Evolutionary conservation across 2,888 invertebrate species (phyloP), one percentile per base, ranked within the genome.

Genomic region (Lycophotia porphyrea): DNA sequence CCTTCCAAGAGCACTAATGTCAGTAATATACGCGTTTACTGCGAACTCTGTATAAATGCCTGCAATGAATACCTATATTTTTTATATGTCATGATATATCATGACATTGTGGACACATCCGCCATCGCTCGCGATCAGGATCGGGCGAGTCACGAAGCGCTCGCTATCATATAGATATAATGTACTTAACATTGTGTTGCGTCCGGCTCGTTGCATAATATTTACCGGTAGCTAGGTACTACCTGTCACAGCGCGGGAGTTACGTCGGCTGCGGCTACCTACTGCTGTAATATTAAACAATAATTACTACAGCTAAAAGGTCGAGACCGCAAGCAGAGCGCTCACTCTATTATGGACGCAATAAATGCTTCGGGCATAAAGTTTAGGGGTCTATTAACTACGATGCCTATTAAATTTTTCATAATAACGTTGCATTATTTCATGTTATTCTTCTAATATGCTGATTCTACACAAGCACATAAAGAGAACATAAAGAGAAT

Each of bases 171-270:
- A 89, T 88, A 90, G 90, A 89, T 90, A 89, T 89, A 94, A 92
- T 93, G 92, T 92, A 92, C 91, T 92, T 91, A 93, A 92, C 93
- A 94, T 93, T 95, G 94, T 94, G 92, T 90, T 91, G 93, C 89
- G 94, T 95, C 95, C 95, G 95, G 93, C 93, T 95, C 83, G 87
- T 95, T 95, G 94, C 94, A 94, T 95, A 95, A 95, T 94, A 90
- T 90, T 88, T 91, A 92, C 91, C 91, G 91, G 88, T 90, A 90
- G 89, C 90, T 90, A 90, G 91, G 90, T 91, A 86, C 89, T 88
- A 90, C 89, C 89, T 89, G 89, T 90, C 90, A 88, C 85, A 89
- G 86, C 80, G 85, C 89, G 80, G 82, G 84, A 88, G 90, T 91
- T 91, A 91, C 89, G 89, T 89, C 72, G 87, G 68, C 84, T 88